phyloP scores from a whole-genome alignment of 2,113 vertebrate genomes.

The Neotragus pygmaeus region DNA sequence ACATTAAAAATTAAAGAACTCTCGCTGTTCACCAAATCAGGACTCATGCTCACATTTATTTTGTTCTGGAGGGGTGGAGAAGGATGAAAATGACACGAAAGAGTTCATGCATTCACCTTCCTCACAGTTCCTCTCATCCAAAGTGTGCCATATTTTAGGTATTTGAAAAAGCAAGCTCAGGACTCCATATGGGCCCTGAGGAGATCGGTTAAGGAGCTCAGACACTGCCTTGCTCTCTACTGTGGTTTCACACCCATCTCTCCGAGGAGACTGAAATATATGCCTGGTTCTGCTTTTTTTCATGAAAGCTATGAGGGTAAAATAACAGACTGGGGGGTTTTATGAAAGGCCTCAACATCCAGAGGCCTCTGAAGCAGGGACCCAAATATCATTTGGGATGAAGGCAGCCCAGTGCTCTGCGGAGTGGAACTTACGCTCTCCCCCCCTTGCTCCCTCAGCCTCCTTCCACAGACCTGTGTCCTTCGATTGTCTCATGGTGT shows the following conservation, averaged over 20 bases:
- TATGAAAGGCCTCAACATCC: no score
- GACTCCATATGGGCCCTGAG: no score
- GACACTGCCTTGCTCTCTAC: fast-evolving
- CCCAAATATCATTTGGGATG: no score
- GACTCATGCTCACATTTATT: neutral
- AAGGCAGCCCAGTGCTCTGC: fast-evolving
- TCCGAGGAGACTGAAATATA: fast-evolving
- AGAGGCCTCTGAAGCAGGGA: neutral
- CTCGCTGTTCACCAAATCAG: neutral
- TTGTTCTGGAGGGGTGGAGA: neutral
- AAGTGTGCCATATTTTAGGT: fast-evolving
- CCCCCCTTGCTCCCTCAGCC: neutral
- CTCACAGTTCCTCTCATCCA: neutral
- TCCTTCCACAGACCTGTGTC: no score
- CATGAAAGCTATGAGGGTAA: fast-evolving
- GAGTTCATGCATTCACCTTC: no score
- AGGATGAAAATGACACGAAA: neutral
- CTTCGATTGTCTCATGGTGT: neutral
- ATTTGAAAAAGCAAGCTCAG: neutral
- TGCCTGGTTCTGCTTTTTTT: neutral
- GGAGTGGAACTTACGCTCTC: neutral
- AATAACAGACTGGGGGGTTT: fast-evolving
- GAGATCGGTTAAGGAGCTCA: neutral
- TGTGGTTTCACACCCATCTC: fast-evolving
- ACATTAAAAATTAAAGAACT: conserved; percentile 41